Conservation (phyloP, 2,113 vertebrate genomes). For the Perca fluviatilis region DNA sequence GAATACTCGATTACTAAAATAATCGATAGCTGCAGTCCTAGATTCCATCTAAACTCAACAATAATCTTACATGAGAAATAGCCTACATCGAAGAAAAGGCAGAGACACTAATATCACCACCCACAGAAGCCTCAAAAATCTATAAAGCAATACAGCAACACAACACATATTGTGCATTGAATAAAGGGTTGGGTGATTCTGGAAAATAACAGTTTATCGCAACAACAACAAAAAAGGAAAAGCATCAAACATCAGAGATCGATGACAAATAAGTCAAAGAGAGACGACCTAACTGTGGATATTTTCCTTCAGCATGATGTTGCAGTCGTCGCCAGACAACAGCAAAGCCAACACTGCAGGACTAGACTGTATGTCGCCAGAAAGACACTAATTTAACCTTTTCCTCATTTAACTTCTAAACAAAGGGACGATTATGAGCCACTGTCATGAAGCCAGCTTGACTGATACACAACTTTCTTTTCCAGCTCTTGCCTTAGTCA, state of each 20-base stretch:
- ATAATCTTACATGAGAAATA: conserved; percentile 1
- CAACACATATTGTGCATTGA: conserved; percentile 5
- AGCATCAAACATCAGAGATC: background rate
- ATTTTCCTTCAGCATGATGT: conserved; percentile 3
- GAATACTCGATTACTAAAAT: too few species aligned
- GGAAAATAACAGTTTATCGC: background rate
- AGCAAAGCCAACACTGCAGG: conserved; percentile 28
- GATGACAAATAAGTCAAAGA: conserved; percentile 5
- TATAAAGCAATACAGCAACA: conserved; percentile 33
- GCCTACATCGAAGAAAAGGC: background rate
- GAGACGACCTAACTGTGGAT: background rate
- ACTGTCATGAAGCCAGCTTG: conserved; percentile 15
- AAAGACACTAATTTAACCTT: conserved; percentile 32
- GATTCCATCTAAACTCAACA: too few species aligned
- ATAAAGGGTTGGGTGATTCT: conserved; percentile 3
- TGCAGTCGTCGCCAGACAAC: conserved; percentile 7
- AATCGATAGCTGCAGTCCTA: too few species aligned
- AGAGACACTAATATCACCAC: conserved; percentile 28
- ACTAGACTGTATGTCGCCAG: conserved; percentile 26
- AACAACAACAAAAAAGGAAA: conserved; percentile 2
- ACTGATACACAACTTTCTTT: conserved; percentile 43
- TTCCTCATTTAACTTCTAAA: conserved; percentile 30
- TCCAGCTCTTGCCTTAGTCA: conserved; percentile 40
- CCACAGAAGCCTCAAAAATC: conserved; percentile 34
- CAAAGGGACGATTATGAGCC: conserved; percentile 36